phyloP scores from a whole-genome alignment of 1,140 invertebrate species.

The Philopotamus ludificatus region DNA sequence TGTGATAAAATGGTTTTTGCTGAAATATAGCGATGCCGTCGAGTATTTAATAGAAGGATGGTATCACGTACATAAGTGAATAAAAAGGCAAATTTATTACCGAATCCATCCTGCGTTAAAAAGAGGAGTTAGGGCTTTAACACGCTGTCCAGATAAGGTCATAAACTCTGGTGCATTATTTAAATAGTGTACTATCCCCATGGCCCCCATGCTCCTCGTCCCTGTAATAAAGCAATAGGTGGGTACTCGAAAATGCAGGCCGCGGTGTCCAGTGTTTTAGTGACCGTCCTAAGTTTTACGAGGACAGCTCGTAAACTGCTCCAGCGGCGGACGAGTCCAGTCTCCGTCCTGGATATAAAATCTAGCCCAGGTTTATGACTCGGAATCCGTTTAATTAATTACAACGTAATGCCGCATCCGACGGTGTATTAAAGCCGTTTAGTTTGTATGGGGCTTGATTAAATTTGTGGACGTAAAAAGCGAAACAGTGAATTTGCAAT shows the following conservation, averaged over 20 bases:
- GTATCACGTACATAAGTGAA: too few species aligned
- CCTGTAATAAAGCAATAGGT: constrained; percentile 7
- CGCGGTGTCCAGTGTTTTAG: constrained; percentile 20
- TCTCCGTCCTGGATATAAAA: constrained; percentile 1
- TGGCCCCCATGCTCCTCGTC: neutral
- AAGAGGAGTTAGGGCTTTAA: too few species aligned
- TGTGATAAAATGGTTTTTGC: too few species aligned
- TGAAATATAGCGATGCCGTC: too few species aligned
- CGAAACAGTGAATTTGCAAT: too few species aligned
- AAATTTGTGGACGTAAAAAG: too few species aligned
- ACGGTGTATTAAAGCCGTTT: neutral
- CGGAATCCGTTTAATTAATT: constrained; percentile 6
- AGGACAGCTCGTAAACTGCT: constrained; percentile 24
- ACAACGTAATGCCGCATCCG: neutral
- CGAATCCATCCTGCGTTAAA: too few species aligned
- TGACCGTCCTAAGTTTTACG: constrained; percentile 14
- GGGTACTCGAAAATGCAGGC: constrained; percentile 5
- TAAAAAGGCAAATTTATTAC: too few species aligned
- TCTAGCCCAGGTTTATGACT: neutral
- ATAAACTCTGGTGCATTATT: constrained; percentile 2
- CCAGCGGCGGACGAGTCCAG: constrained; percentile 7
- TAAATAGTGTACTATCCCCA: neutral
- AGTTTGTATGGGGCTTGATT: neutral
- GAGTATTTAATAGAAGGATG: too few species aligned
- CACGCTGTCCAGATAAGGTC: too few species aligned